phyloP scores from a whole-genome alignment of 2,797 vertebrate species.

The Rhinatrema bivittatum region DNA sequence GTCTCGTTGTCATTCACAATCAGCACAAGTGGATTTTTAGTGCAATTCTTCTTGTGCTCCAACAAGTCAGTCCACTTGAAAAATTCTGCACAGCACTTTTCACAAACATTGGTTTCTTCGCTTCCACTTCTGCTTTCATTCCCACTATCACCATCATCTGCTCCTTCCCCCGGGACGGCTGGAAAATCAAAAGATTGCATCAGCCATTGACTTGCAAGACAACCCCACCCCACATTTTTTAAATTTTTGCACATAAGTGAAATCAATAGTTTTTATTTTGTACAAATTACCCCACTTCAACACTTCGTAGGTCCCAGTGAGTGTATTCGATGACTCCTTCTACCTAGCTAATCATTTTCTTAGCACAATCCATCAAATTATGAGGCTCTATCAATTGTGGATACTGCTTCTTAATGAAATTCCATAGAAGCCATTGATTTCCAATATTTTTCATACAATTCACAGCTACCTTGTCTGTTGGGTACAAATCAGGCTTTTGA shows the following conservation, averaged over 20 bases:
- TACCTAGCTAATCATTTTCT: constrained; percentile 96
- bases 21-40: constrained; percentile 88
- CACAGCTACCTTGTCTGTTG: constrained; percentile 85
- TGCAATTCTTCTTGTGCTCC: constrained; percentile 88
- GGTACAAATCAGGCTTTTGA: constrained; percentile 94
- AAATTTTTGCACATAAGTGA: constrained; percentile 75
- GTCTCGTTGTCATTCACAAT: constrained; percentile 91
- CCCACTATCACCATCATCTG: constrained; percentile 87
- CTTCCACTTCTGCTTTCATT: constrained; percentile 91
- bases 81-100: constrained; percentile 95
- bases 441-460: constrained; percentile 98
- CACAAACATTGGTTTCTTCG: constrained; percentile 91
- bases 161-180: constrained; percentile 77
- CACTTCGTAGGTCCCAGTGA: constrained; percentile 69
- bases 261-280: constrained; percentile 91
- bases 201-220: constrained; percentile 53
- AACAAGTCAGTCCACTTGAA: constrained; percentile 97
- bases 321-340: constrained; percentile 72
- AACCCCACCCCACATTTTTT: constrained; percentile 54
- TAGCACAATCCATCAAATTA: constrained; percentile 99
- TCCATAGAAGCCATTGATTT: constrained; percentile 98
- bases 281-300: constrained; percentile 91
- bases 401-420: constrained; percentile 98
- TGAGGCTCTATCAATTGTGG: constrained; percentile 97
- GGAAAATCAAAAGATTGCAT: constrained; percentile 70